Evolutionary conservation across 1,140 invertebrate species (phyloP), one percentile per base, ranked within the genome.

Genomic region (Atta cephalotes): DNA sequence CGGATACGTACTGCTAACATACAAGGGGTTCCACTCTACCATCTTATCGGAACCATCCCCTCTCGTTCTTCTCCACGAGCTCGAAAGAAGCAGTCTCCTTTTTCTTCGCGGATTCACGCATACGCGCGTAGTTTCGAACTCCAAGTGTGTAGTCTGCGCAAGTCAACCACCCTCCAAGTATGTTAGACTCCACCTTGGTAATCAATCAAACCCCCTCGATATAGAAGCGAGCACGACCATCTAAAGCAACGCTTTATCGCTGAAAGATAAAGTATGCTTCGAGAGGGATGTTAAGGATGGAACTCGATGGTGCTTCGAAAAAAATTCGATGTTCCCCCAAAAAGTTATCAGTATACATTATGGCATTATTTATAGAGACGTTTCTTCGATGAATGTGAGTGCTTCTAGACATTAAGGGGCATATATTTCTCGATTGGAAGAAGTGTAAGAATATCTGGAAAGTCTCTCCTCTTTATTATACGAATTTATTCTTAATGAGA

Each of bases 161-260:
- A 92, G 92, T 91, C 92, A 89, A 70, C 68, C 86, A 88, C 80
- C 76, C 90, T 92, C 86, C 25, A 25, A 25, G 92, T 87, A 87
- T 90, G 84, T 87, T 89, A 92, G 92, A 93, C 93, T 94, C 93
- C 93, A 93, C 93, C 93, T 93, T 91, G 86, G 80, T 90, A 93
- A 94, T 94, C 93, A 94, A 94, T 94, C 93, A 94, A 93, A 91
- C 63, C 72, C 63, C 87, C 68, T 82, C 56, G 65, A 63, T 81
- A 76, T 58, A 65, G 68, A 39, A 88, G 81, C 74, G 56, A 63
- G 66, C 74, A 65, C 70, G 81, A 81, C 70, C 77, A 70, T 70
- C 89, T 72, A 76, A 82, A 86, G 89, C 89, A 84, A 77, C 62
- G 87, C 71, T 87, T 88, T 80, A 90, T 91, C 90, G 89, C 14